Percentiles rank a stretch among this genome's conserved stretches.
Evolutionary conservation across 2,888 invertebrate genomes (phyloP).

Genomic region (Drosophila cognata): DNA sequence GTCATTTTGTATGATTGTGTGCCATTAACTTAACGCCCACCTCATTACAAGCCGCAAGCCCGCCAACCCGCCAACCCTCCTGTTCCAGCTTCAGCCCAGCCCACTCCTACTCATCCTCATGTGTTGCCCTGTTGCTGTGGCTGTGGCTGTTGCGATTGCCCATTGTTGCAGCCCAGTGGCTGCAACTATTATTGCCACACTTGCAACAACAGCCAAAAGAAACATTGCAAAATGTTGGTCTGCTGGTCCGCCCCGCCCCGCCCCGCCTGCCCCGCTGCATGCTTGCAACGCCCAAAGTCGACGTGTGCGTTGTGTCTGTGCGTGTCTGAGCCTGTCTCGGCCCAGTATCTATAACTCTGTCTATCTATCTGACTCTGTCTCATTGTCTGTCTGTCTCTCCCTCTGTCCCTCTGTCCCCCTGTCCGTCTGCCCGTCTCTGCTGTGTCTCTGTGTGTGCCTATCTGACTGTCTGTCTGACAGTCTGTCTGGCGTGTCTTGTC

Average conservation of each 20-base stretch:
- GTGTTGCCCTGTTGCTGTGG: constrained; percentile 32
- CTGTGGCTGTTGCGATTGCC: constrained; percentile 9
- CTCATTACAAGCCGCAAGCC: neutral
- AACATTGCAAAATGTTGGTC: constrained; percentile 54
- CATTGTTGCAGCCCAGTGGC: constrained; percentile 45
- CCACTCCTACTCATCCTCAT: constrained; percentile 30
- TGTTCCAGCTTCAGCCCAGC: constrained; percentile 1
- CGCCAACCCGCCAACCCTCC: neutral
- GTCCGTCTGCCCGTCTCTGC: neutral
- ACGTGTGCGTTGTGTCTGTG: constrained; percentile 54
- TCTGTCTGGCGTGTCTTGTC: constrained; percentile 46
- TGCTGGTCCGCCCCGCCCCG: neutral
- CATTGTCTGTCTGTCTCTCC: neutral
- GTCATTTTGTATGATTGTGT: constrained; percentile 56
- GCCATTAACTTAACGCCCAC: constrained; percentile 21
- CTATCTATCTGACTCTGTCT: constrained; percentile 18
- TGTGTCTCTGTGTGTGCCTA: neutral
- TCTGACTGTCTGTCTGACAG: constrained; percentile 17
- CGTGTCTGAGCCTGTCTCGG: constrained; percentile 51
- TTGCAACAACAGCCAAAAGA: constrained; percentile 28
- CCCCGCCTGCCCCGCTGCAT: constrained; percentile 1
- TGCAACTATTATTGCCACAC: constrained; percentile 60
- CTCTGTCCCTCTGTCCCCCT: neutral
- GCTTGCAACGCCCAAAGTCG: constrained; percentile 52
- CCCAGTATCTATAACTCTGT: constrained; percentile 42